Conservation (phyloP, 2,888 invertebrate genomes). For the Chloroclystis v-ata region DNA sequence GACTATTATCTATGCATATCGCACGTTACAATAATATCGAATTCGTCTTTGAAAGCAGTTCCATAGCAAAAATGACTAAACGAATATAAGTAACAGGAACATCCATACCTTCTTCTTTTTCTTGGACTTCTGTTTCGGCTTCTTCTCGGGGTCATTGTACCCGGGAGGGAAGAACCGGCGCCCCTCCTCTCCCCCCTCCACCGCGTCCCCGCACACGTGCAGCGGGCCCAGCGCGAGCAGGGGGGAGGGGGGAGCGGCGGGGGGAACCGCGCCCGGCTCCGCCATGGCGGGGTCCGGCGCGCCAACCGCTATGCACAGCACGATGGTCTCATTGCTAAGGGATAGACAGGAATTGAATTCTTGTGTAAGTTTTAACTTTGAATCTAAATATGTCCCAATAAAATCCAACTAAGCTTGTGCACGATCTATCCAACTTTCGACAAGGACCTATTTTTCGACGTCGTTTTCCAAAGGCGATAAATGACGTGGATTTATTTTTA, state of each 20-base stretch:
- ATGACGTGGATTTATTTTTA: too few relatives aligned
- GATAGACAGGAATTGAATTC: not conserved
- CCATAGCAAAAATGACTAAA: too few relatives aligned
- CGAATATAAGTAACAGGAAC: too few relatives aligned
- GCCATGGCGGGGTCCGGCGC: conserved; percentile 81
- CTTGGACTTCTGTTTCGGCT: conserved; percentile 63
- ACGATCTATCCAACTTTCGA: too few relatives aligned
- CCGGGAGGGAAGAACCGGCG: conserved; percentile 83
- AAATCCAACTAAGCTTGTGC: too few relatives aligned
- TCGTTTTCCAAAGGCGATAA: too few relatives aligned
- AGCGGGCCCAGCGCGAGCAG: conserved; percentile 82
- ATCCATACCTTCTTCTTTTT: conserved; percentile 73
- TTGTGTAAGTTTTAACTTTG: too few relatives aligned
- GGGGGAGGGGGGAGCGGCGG: conserved; percentile 80
- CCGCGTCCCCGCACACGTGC: conserved; percentile 82
- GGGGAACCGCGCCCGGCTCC: conserved; percentile 79
- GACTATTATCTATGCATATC: too few relatives aligned
- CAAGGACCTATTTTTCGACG: too few relatives aligned
- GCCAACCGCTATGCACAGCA: conserved; percentile 82
- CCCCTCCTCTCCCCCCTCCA: conserved; percentile 81
- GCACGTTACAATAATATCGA: too few relatives aligned
- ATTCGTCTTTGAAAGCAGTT: too few relatives aligned
- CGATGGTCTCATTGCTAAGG: conserved; percentile 81
- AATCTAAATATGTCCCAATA: too few relatives aligned
- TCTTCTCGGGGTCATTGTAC: conserved; percentile 75